Percentiles rank a stretch among this genome's conserved stretches.
phyloP scores from a whole-genome alignment of 53 echinoderm and acorn worm species.

The Echinometra lucunter region DNA sequence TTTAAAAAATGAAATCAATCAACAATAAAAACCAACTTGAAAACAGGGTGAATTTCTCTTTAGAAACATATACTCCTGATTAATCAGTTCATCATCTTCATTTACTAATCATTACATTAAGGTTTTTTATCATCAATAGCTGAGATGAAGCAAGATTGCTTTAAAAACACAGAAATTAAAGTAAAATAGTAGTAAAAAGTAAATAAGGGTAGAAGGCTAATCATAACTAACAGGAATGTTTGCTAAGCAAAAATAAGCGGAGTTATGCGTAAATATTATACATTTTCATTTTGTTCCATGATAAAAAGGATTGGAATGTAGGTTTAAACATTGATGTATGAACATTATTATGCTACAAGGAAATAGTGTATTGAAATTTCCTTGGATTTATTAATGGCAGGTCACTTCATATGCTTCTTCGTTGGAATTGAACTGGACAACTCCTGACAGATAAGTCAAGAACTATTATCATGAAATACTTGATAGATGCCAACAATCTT shows the following conservation, averaged over 20 bases:
- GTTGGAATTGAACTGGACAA: no score
- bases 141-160: not conserved
- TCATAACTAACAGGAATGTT: not conserved
- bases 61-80: not conserved
- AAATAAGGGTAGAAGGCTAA: not conserved
- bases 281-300: not conserved
- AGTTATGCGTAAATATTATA: not conserved
- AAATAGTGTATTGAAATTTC: not conserved
- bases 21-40: no score
- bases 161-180: not conserved
- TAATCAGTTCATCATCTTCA: not conserved
- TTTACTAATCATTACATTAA: not conserved
- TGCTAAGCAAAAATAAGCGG: not conserved
- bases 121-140: not conserved
- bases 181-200: not conserved
- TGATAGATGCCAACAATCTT: no score
- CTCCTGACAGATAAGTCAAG: no score
- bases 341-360: not conserved
- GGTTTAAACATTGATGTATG: not conserved
- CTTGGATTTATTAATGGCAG: no score
- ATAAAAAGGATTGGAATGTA: not conserved
- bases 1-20: no score
- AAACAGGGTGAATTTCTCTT: no score
- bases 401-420: no score
- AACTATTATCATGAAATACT: no score